phyloP scores from a whole-genome alignment of 2,888 invertebrate genomes.

The Campoletis raptor region DNA sequence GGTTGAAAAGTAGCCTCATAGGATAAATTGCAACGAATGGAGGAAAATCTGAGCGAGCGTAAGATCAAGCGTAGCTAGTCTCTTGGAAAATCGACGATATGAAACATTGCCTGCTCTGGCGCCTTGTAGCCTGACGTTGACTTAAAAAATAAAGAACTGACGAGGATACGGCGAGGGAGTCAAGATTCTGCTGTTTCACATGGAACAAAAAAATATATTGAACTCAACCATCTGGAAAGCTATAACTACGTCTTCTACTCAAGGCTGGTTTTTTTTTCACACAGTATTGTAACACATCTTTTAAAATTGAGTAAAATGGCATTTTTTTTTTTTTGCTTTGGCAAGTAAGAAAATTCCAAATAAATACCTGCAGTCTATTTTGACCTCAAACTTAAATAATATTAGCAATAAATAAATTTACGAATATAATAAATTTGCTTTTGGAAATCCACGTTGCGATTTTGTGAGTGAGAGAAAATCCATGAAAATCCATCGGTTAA shows the following conservation, averaged over 20 bases:
- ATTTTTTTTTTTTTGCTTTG: neutral
- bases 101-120: conserved; percentile 77
- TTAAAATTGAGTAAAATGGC: conserved; percentile 55
- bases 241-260: conserved; percentile 67
- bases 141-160: conserved; percentile 67
- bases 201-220: conserved; percentile 76
- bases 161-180: conserved; percentile 52
- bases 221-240: conserved; percentile 77
- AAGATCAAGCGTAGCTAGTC: conserved; percentile 74
- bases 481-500: conserved; percentile 71
- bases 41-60: conserved; percentile 59
- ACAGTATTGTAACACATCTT: conserved; percentile 58
- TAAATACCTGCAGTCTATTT: conserved; percentile 33
- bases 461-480: conserved; percentile 39
- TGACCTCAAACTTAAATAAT: conserved; percentile 13
- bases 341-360: conserved; percentile 48
- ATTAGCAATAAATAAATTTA: neutral
- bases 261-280: conserved; percentile 35
- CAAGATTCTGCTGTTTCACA: conserved; percentile 71
- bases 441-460: conserved; percentile 41
- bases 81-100: conserved; percentile 83
- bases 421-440: conserved; percentile 44
- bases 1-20: conserved; percentile 70
- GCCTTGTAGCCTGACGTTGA: conserved; percentile 68
- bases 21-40: conserved; percentile 64